Conservation (phyloP, 2,888 invertebrate genomes). For the Neria commutata region DNA sequence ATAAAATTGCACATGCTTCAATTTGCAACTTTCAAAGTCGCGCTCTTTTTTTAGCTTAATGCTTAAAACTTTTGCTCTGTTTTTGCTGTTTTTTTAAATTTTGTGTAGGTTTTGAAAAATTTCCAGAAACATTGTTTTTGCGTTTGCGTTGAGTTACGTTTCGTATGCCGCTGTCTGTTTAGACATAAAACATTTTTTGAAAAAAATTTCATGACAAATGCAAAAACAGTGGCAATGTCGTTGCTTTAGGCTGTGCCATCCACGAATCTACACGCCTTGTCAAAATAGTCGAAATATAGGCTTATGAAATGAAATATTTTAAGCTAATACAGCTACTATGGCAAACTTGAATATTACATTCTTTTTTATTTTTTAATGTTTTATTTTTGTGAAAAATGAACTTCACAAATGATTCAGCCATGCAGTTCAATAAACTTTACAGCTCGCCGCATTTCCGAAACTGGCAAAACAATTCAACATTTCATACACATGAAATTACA, state of each 20-base stretch:
- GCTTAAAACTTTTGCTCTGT: no score
- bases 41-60: no score
- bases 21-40: no score
- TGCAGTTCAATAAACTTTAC: no score
- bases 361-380: background rate
- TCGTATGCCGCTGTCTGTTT: no score
- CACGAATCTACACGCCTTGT: background rate
- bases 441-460: no score
- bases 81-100: no score
- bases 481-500: no score
- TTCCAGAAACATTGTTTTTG: background rate
- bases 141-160: background rate
- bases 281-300: background rate
- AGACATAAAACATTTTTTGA: background rate
- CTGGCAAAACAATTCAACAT: no score
- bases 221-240: background rate
- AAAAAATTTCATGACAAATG: background rate
- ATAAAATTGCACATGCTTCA: background rate
- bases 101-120: constrained; percentile 2
- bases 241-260: background rate
- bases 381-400: background rate
- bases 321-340: background rate
- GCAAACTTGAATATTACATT: background rate
- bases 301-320: background rate
- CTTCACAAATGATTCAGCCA: no score